A percentile compares a stretch with the other conserved stretches of the same genome.
phyloP scores from a whole-genome alignment of 2,113 vertebrate genomes.

The Xenus cinereus region DNA sequence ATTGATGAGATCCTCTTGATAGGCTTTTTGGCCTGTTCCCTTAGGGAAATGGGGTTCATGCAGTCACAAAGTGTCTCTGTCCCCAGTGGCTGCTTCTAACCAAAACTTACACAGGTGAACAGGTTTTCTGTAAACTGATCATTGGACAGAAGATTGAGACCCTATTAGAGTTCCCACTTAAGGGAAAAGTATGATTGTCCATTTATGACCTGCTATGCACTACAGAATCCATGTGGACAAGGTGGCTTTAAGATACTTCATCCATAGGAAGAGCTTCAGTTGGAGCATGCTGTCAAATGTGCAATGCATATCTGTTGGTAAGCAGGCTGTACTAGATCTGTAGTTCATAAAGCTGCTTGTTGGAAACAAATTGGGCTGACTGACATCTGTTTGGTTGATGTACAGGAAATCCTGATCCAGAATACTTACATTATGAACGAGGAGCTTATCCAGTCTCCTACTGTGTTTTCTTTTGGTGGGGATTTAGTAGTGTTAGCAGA shows the following conservation, averaged over 20 bases:
- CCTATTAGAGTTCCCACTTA: background rate
- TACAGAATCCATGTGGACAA: background rate
- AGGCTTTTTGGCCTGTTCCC: background rate
- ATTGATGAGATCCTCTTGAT: background rate
- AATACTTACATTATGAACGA: background rate
- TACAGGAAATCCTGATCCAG: background rate
- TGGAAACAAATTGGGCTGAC: background rate
- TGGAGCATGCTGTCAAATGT: background rate
- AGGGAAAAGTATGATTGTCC: background rate
- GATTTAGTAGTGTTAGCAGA: background rate
- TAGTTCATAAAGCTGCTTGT: background rate
- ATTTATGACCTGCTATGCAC: background rate
- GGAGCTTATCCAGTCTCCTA: background rate
- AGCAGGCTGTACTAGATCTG: background rate
- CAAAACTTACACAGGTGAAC: background rate
- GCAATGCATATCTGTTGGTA: accelerated
- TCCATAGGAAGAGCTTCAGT: background rate
- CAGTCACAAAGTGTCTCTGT: background rate
- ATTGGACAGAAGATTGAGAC: background rate
- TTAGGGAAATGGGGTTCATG: background rate
- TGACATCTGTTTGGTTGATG: background rate
- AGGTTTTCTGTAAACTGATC: background rate
- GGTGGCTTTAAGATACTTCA: background rate
- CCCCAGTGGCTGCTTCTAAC: background rate
- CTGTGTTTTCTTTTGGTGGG: background rate